Evolutionary conservation across 1,140 invertebrate genomes (phyloP).

Genomic region (Drosophila bocqueti): DNA sequence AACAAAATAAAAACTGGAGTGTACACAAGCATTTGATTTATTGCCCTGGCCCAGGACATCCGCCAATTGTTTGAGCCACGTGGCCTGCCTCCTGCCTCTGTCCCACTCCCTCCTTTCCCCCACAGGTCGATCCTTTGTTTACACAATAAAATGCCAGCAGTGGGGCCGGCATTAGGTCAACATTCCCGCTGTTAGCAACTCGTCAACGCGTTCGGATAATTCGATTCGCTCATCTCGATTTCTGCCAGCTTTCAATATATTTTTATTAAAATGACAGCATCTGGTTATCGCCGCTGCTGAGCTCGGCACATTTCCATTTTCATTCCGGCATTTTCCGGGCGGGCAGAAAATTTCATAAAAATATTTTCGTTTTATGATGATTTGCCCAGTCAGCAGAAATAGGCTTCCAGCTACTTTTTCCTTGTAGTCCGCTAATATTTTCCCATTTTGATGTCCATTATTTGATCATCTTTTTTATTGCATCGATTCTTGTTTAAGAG

Average conservation of each 20-base stretch:
- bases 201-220: slow-evolving; percentile 54
- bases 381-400: slow-evolving; percentile 40
- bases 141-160: slow-evolving; percentile 45
- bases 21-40: slow-evolving; percentile 67
- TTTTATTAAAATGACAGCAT: slow-evolving; percentile 62
- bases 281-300: slow-evolving; percentile 40
- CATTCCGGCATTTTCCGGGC: slow-evolving; percentile 6
- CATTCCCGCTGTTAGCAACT: slow-evolving; percentile 44
- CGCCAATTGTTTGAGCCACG: slow-evolving; percentile 60
- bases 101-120: neutral
- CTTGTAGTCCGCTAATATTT: slow-evolving; percentile 13
- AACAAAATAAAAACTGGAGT: slow-evolving; percentile 63
- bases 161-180: slow-evolving; percentile 47
- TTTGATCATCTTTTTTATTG: slow-evolving; percentile 22
- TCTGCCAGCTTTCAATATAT: slow-evolving; percentile 61
- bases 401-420: slow-evolving; percentile 5
- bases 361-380: slow-evolving; percentile 47
- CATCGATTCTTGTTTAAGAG: neutral
- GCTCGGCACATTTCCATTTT: slow-evolving; percentile 23
- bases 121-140: slow-evolving; percentile 35
- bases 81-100: slow-evolving; percentile 1
- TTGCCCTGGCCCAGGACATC: slow-evolving; percentile 60
- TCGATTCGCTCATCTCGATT: slow-evolving; percentile 44
- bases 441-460: slow-evolving; percentile 6
- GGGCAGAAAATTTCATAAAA: slow-evolving; percentile 41